These are phyloP conservation scores for Symphodus melops DNA, from an alignment of 2,113 vertebrate genomes.

Conservation along the genomic window DNA sequence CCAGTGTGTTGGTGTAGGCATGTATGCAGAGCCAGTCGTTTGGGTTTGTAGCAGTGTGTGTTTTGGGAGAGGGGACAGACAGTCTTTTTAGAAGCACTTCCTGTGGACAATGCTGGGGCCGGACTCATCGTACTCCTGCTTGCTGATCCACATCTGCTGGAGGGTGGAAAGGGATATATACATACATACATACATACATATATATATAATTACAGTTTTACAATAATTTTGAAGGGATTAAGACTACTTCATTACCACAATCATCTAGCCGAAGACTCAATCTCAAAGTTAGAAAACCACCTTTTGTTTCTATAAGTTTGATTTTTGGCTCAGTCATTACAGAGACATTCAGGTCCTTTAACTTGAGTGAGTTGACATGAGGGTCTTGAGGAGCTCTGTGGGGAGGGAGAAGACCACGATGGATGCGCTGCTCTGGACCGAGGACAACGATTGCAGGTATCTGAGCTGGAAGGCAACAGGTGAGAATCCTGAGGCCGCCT, in stretches of 20 bases:
- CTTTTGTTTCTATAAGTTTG: too few relatives aligned
- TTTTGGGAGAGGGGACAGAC: conserved; percentile 76
- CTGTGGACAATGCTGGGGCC: conserved; percentile 99
- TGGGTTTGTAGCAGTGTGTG: conserved; percentile 82
- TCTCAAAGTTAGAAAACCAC: too few relatives aligned
- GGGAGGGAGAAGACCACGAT: conserved; percentile 55
- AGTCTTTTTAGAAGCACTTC: conserved; percentile 99
- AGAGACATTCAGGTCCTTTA: too few relatives aligned
- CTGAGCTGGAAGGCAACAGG: conserved; percentile 64
- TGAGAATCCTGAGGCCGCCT: conserved; percentile 38
- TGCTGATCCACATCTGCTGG: conserved; percentile 99
- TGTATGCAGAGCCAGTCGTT: conserved; percentile 83
- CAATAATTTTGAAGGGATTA: too few relatives aligned
- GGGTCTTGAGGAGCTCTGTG: conserved; percentile 15
- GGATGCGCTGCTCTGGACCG: conserved; percentile 41
- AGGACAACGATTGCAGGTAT: conserved; percentile 66
- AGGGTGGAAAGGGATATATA: conserved; percentile 99
- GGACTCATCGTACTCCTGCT: conserved; percentile 98
- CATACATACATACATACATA: too few relatives aligned
- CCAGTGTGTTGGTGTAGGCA: conserved; percentile 68
- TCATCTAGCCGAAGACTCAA: too few relatives aligned
- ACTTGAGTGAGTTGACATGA: conserved; percentile 4
- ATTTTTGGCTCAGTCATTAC: too few relatives aligned
- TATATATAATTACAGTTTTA: too few relatives aligned
- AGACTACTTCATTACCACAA: too few relatives aligned